These are phyloP conservation scores for Phalacrocorax pelagicus DNA, from an alignment of 2,113 vertebrate species.

Conservation along the genomic window DNA sequence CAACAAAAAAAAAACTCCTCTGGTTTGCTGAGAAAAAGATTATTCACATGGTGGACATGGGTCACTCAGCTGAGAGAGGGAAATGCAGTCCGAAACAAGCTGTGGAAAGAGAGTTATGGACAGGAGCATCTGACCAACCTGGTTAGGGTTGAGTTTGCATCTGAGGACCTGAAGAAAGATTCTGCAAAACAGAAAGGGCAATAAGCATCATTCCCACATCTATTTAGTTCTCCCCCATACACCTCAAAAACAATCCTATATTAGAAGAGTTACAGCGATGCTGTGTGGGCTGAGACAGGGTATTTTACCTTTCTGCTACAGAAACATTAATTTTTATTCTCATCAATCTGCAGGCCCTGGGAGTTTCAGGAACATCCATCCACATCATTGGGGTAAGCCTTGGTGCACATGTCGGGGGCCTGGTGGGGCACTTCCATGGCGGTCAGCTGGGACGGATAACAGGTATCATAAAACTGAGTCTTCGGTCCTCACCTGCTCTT, in stretches of 20 bases:
- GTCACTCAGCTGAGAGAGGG: background rate
- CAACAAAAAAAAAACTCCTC: background rate
- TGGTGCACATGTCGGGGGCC: conserved; percentile 89
- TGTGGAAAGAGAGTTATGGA: background rate
- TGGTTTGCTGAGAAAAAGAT: background rate
- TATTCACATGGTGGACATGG: background rate
- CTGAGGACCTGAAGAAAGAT: background rate
- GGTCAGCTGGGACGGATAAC: conserved; percentile 92
- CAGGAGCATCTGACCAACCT: background rate
- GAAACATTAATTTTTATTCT: background rate
- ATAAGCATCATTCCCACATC: background rate
- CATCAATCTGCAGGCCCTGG: conserved; percentile 74
- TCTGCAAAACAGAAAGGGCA: background rate
- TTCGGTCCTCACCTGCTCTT: background rate
- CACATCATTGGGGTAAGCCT: conserved; percentile 94
- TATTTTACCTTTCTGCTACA: background rate
- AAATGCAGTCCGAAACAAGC: background rate
- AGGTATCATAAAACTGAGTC: conserved; percentile 74
- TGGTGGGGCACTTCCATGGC: conserved; percentile 86
- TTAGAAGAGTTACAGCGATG: background rate
- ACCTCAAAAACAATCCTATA: background rate
- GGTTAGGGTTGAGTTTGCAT: background rate
- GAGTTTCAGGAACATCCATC: conserved; percentile 80
- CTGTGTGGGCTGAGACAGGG: background rate
- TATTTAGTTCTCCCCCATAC: background rate